Base-by-base conservation (phyloP, 2,888 invertebrate species). In the Drosophila pullipes region DNA sequence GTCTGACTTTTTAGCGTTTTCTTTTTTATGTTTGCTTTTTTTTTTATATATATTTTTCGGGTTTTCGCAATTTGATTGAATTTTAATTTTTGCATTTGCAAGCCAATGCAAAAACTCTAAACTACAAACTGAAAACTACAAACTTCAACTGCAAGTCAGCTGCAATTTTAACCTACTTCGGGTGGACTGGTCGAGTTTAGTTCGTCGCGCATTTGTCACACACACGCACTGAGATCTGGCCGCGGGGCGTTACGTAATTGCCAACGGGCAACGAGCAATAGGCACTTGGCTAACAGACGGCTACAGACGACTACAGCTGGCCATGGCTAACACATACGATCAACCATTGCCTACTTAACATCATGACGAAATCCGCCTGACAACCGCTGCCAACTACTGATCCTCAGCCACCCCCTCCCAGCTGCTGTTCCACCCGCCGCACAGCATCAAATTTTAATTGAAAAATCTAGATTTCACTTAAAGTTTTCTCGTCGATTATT, bases 41-140 rank as follows among this genome's bases (percentile, higher is more conserved):
- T 25, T 41, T 4, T 25, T 70, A 50, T 62, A 41, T 25, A 13
- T 31, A 31, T 31, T 44, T 77, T 63, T 52, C 44, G 68, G 58
- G 79, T 90, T 85, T 85, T 91, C 90, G 91, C 91, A 91, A 91
- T 89, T 88, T 91, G 81, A 89, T 86, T 85, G 87, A 91, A 88
- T 82, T 85, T 90, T 85, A 89, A 82, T 91, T 85, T 89, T 80
- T 75, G 76, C 81, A 79, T 86, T 91, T 83, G 81, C 81, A 82
- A 82, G 73, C 76, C 78, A 82, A 76, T 82, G 65, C 70, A 70
- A 74, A 85, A 77, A 82, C 65, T 74, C 57, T 49, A 76, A 57
- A 61, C 62, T 66, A 53, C 50, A 73, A 66, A 74, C 71, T 74
- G 74, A 44, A 58, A 63, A 68, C 69, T 69, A 57, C 55, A 60